Percentiles rank a stretch among this genome's conserved stretches.
Conservation (phyloP, 2,888 invertebrate species). For the Candidula unifasciata region DNA sequence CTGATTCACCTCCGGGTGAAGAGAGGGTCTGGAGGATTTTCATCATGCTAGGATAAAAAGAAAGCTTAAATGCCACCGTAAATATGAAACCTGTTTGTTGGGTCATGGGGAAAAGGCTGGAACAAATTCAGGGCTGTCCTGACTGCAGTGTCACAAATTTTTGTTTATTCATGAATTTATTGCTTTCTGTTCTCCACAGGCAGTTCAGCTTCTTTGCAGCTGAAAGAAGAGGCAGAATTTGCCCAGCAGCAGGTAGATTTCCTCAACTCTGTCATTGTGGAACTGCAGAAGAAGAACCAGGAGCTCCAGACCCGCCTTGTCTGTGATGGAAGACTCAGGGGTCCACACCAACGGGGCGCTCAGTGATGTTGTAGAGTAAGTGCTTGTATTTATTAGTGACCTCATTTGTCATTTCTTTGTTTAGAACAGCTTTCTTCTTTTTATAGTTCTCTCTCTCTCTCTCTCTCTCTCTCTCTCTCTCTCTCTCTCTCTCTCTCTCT, state of each 20-base stretch:
- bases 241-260: constrained; percentile 82
- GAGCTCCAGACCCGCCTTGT: constrained; percentile 87
- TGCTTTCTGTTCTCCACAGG: not conserved
- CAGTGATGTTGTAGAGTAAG: constrained; percentile 62
- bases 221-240: constrained; percentile 64
- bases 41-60: too few relatives aligned
- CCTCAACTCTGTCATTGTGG: constrained; percentile 96
- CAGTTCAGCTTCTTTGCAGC: constrained; percentile 52
- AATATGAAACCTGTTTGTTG: too few relatives aligned
- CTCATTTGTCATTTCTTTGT: not conserved
- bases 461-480: too few relatives aligned
- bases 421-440: too few relatives aligned
- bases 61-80: too few relatives aligned
- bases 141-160: too few relatives aligned
- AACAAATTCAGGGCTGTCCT: too few relatives aligned
- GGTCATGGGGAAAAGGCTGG: too few relatives aligned
- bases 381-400: not conserved
- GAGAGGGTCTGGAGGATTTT: too few relatives aligned
- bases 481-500: too few relatives aligned
- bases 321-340: constrained; percentile 84
- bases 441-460: too few relatives aligned
- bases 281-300: constrained; percentile 95
- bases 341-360: constrained; percentile 78
- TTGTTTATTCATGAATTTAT: not conserved
- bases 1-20: too few relatives aligned